phyloP scores from a whole-genome alignment of 2,888 invertebrate genomes.

The Axea sp. region DNA sequence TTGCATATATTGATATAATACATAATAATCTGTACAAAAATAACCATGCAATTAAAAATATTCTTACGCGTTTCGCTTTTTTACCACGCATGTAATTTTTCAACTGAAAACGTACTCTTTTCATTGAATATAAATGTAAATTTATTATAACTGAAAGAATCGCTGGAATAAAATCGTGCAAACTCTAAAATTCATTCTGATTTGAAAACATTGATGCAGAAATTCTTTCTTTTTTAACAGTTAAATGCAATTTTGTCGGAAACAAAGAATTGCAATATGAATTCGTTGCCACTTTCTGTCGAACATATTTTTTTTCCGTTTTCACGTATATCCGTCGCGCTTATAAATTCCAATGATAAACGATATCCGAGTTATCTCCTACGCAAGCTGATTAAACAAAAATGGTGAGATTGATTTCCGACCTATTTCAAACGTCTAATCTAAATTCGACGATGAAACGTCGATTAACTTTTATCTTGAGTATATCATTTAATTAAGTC shows the following conservation, averaged over 20 bases:
- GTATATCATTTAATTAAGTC: constrained; percentile 56
- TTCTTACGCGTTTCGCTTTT: too few relatives aligned
- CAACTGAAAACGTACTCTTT: too few relatives aligned
- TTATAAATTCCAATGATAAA: constrained; percentile 48
- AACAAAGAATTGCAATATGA: constrained; percentile 8
- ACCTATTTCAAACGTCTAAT: constrained; percentile 58
- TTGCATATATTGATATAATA: too few relatives aligned
- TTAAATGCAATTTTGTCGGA: not conserved
- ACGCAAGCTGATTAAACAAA: constrained; percentile 55
- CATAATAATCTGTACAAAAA: too few relatives aligned
- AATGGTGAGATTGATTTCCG: constrained; percentile 57
- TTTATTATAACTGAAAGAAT: too few relatives aligned
- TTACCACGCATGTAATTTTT: too few relatives aligned
- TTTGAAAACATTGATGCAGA: too few relatives aligned
- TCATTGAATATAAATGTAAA: too few relatives aligned
- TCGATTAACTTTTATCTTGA: constrained; percentile 58
- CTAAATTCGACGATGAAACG: constrained; percentile 60
- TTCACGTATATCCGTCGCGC: constrained; percentile 19
- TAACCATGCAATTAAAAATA: too few relatives aligned
- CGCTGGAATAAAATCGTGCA: too few relatives aligned
- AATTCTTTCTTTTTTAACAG: too few relatives aligned
- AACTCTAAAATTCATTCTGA: too few relatives aligned
- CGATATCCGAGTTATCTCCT: constrained; percentile 55
- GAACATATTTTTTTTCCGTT: constrained; percentile 6
- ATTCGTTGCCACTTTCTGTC: constrained; percentile 6